A percentile compares a stretch with the other conserved stretches of the same genome.
phyloP scores from a whole-genome alignment of 2,888 invertebrate species.

The Anaspis maculata region DNA sequence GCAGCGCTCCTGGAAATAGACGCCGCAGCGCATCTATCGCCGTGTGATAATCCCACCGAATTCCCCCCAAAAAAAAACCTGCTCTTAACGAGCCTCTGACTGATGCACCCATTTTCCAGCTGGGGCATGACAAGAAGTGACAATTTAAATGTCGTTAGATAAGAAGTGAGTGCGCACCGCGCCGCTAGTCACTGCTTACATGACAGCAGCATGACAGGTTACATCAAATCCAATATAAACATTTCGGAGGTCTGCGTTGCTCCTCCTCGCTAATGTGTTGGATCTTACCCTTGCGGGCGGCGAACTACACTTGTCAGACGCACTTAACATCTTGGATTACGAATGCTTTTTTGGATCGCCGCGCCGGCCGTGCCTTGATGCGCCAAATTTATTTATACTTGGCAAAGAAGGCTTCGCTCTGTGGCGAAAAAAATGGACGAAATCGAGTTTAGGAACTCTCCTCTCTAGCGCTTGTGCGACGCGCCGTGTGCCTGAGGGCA shows the following conservation, averaged over 20 bases:
- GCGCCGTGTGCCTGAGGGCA: slow-evolving; percentile 5
- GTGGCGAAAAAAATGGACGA: slow-evolving; percentile 4
- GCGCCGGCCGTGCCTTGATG: slow-evolving; percentile 5
- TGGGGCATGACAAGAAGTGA: slow-evolving; percentile 25
- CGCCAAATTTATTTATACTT: slow-evolving; percentile 14
- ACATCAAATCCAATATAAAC: slow-evolving; percentile 37
- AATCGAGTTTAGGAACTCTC: slow-evolving; percentile 10
- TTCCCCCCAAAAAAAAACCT: no score
- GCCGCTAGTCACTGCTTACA: slow-evolving; percentile 29
- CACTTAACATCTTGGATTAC: slow-evolving; percentile 24
- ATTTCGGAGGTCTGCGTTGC: slow-evolving; percentile 22
- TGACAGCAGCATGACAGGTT: slow-evolving; percentile 32
- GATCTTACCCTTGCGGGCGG: slow-evolving; percentile 23
- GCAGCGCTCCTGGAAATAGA: no score
- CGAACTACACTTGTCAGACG: slow-evolving; percentile 23
- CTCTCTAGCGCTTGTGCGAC: slow-evolving; percentile 3
- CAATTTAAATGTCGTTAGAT: slow-evolving; percentile 29
- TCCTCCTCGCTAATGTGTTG: slow-evolving; percentile 34
- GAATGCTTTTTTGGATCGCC: slow-evolving; percentile 11
- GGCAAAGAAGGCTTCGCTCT: slow-evolving; percentile 3
- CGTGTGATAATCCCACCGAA: no score
- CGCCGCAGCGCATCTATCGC: no score
- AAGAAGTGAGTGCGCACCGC: no score
- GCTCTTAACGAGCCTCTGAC: no score
- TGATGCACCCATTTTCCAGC: slow-evolving; percentile 1